These are phyloP conservation scores for Dryobota labecula DNA, from an alignment of 2,888 invertebrate species.

Conservation along the genomic window DNA sequence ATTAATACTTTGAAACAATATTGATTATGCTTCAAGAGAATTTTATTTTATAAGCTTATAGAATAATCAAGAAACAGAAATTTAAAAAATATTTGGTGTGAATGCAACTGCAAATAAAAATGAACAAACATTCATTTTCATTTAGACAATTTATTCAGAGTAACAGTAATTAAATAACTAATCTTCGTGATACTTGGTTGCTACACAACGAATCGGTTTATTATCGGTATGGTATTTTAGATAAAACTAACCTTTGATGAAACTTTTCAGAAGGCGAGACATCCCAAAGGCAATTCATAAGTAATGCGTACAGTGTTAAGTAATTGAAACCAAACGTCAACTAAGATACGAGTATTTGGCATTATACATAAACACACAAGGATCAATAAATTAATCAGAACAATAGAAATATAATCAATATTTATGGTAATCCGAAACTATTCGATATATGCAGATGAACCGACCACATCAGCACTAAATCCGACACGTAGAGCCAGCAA, in stretches of 20 bases:
- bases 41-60: neutral
- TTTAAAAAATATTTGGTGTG: neutral
- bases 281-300: neutral
- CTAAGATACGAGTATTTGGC: neutral
- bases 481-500: conserved; percentile 12
- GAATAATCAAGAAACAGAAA: neutral
- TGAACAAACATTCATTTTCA: neutral
- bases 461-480: conserved; percentile 29
- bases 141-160: neutral
- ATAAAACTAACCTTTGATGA: neutral
- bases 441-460: neutral
- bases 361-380: neutral
- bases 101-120: neutral
- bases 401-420: neutral
- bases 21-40: neutral
- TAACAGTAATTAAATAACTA: neutral
- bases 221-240: neutral
- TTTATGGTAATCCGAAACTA: conserved; percentile 21
- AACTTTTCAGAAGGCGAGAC: no score
- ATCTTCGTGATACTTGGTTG: neutral
- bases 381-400: neutral
- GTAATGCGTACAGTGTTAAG: neutral
- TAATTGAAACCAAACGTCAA: neutral
- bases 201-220: neutral
- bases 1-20: conserved; percentile 15